Conservation (phyloP, 2,113 vertebrate species). For the Siphamia tubifer region DNA sequence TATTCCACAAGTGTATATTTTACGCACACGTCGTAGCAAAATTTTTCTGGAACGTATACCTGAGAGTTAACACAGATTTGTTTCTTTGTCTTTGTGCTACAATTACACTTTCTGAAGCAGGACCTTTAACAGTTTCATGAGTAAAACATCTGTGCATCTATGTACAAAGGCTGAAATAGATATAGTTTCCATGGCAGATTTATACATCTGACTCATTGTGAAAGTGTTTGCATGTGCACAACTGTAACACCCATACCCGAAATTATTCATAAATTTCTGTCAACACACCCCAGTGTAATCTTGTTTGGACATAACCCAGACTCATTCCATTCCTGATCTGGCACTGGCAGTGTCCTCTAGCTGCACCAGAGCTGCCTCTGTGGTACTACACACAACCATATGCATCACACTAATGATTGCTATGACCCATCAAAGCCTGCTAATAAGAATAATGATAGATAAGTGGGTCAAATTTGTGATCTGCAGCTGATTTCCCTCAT, state of each 20-base stretch:
- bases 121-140: not conserved
- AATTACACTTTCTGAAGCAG: not conserved
- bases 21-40: too few species aligned
- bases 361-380: not conserved
- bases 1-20: too few species aligned
- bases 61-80: too few species aligned
- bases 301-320: slow-evolving; percentile 59
- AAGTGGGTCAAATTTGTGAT: slow-evolving; percentile 28
- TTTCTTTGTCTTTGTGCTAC: too few species aligned
- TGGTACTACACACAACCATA: slow-evolving; percentile 16
- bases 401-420: not conserved
- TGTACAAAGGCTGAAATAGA: not conserved
- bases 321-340: slow-evolving; percentile 38
- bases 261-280: slow-evolving; percentile 50
- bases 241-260: slow-evolving; percentile 18
- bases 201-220: slow-evolving; percentile 23
- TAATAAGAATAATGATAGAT: slow-evolving; percentile 29
- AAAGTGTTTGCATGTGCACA: slow-evolving; percentile 46
- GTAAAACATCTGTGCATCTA: slow-evolving; percentile 24
- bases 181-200: slow-evolving; percentile 10
- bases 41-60: too few species aligned
- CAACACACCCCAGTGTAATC: slow-evolving; percentile 57
- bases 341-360: not conserved
- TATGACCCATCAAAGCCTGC: not conserved
- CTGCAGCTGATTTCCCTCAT: too few species aligned